Percentiles rank a stretch among this genome's conserved stretches.
phyloP scores from a whole-genome alignment of 2,797 vertebrate genomes.

The Sciurus carolinensis region DNA sequence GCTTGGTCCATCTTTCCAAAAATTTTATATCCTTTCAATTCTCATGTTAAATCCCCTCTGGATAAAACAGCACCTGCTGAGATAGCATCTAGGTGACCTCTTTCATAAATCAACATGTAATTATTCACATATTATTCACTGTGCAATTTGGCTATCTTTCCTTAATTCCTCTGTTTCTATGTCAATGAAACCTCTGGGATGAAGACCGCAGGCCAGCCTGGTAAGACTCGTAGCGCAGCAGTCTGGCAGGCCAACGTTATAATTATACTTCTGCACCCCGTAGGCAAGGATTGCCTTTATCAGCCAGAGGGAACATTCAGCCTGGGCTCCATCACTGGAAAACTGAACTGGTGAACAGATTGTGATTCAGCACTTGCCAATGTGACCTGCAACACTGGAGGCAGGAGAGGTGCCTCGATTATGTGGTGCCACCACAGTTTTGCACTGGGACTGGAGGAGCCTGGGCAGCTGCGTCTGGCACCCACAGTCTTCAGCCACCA shows the following conservation, averaged over 20 bases:
- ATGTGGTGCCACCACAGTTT: not conserved
- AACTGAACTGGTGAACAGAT: not conserved
- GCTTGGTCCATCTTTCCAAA: not conserved
- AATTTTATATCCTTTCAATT: not conserved
- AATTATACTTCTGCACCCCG: not conserved
- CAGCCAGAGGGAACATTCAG: no score
- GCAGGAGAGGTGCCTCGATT: not conserved
- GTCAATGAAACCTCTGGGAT: not conserved
- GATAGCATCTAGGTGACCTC: not conserved
- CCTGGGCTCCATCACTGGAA: not conserved
- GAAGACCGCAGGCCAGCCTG: not conserved
- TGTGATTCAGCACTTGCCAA: not conserved
- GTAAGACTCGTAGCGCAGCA: no score
- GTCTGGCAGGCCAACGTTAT: not conserved
- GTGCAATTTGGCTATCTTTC: not conserved
- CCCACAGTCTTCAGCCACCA: not conserved
- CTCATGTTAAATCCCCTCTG: not conserved
- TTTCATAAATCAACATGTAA: not conserved
- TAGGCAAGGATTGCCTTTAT: not conserved
- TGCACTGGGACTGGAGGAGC: not conserved
- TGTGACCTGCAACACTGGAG: accelerated
- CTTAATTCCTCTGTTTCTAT: not conserved
- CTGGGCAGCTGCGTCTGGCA: no score
- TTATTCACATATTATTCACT: not conserved
- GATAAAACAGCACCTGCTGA: not conserved